Conservation (phyloP, 2,797 vertebrate species). For the Peromyscus nudipes region DNA sequence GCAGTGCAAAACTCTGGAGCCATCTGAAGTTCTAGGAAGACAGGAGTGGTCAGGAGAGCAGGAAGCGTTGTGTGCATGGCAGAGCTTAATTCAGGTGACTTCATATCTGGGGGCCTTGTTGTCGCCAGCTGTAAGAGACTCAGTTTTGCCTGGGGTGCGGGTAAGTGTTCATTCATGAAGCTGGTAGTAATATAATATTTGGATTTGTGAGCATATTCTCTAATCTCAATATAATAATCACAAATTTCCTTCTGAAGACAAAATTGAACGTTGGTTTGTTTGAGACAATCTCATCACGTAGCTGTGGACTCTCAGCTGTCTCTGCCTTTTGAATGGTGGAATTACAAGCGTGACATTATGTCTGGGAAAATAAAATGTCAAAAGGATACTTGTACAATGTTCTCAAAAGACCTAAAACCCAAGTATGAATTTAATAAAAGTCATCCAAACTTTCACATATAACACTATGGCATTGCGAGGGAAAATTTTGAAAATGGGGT, state of each 20-base stretch:
- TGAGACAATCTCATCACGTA: background rate
- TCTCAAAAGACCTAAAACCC: background rate
- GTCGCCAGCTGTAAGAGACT: background rate
- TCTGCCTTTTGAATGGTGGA: background rate
- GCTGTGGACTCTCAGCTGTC: background rate
- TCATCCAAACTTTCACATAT: background rate
- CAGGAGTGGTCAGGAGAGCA: background rate
- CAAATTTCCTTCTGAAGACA: slow-evolving; percentile 2
- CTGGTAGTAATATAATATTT: background rate
- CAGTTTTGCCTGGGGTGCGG: background rate
- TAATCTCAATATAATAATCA: background rate
- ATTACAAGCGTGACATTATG: background rate
- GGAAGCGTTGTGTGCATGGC: background rate
- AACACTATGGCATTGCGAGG: background rate
- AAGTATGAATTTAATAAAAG: slow-evolving; percentile 8
- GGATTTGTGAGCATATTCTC: background rate
- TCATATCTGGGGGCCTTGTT: background rate
- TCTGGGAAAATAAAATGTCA: background rate
- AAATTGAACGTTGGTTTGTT: slow-evolving; percentile 6
- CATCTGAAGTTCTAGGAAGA: background rate
- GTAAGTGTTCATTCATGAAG: background rate
- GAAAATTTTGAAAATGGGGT: background rate
- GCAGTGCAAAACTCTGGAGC: background rate
- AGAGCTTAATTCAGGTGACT: slow-evolving; percentile 19
- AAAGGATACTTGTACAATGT: background rate